Base-by-base conservation (phyloP, 2,888 invertebrate species). In the Epistrophe grossulariae region DNA sequence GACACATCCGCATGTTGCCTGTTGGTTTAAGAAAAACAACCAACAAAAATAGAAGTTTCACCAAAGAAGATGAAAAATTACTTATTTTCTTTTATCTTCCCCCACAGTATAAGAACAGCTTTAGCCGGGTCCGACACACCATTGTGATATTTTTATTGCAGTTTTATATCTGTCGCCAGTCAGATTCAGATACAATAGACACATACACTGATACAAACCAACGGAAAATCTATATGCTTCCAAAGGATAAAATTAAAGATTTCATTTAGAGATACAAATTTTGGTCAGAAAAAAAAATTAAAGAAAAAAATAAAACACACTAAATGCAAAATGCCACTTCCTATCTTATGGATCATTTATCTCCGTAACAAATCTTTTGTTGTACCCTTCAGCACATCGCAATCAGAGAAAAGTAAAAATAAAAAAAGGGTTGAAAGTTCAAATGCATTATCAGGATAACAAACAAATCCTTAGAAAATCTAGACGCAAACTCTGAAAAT, bases 151-250 rank as follows among this genome's bases (percentile, higher is more conserved):
- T 87, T 83, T 87, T 79, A 87, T 84, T 84, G 81, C 84, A 52
- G 19, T 62, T 72, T 45, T 77, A 84, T 84, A 84, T 80, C 84
- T 87, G 87, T 87, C 87, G 87, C 87, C 87, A 83, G 74, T 83
- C 79, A 79, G 38, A 79, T 71, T 83, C 79, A 79, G 38, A 79
- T 71, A 71, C 83, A 73, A 85, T 62, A 82, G 74, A 62, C 59
- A 19, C 31, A 45, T 10, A 52, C 13, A 59, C 43, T 24, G 24
- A 24, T 24, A 71, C 17, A 66, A 24, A 28, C 40, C 13, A 48
- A 68, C 19, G 17, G 17, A 52, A 40, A 62, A 19, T 43, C 19
- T 9, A 48, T 9, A 48, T 52, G n/a, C 28, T 68, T 45, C n/a
- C 62, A 57, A 68, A 43, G 48, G 68, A 68, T 50, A 60, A 76